These are phyloP conservation scores for Achatina immaculata DNA, from an alignment of 1,140 invertebrate species.

Conservation along the genomic window DNA sequence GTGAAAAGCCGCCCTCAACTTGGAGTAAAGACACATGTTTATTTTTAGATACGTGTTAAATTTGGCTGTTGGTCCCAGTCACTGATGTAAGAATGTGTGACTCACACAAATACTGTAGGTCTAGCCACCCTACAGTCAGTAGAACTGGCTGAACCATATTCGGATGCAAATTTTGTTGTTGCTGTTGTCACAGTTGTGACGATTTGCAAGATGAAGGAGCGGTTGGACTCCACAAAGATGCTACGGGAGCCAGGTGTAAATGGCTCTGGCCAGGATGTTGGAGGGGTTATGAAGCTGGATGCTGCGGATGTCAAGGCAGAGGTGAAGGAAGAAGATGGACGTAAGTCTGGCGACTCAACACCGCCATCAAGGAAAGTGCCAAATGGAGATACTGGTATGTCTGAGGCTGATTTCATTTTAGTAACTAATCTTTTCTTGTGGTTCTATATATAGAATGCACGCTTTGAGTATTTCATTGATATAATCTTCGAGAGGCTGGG, in stretches of 20 bases:
- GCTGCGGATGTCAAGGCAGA: conserved; percentile 37
- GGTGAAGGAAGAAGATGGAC: conserved; percentile 30
- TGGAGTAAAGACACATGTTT: too few species aligned
- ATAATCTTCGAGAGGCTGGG: too few species aligned
- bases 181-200: neutral
- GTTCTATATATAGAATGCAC: too few species aligned
- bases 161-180: too few species aligned
- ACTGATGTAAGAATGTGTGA: neutral
- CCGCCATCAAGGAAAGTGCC: conserved; percentile 53
- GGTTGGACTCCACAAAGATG: conserved; percentile 34
- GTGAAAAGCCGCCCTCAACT: too few species aligned
- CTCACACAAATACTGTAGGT: neutral
- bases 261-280: conserved; percentile 20
- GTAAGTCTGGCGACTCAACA: conserved; percentile 32
- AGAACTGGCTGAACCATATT: neutral
- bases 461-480: too few species aligned
- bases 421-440: too few species aligned
- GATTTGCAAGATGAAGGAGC: neutral
- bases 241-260: conserved; percentile 28
- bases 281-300: conserved; percentile 20
- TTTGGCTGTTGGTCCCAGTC: neutral
- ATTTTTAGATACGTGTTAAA: too few species aligned
- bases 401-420: too few species aligned
- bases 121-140: conserved; percentile 16
- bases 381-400: conserved; percentile 55